These are phyloP conservation scores for Seriola dumerili DNA, from an alignment of 2,113 vertebrate genomes.

Conservation along the genomic window DNA sequence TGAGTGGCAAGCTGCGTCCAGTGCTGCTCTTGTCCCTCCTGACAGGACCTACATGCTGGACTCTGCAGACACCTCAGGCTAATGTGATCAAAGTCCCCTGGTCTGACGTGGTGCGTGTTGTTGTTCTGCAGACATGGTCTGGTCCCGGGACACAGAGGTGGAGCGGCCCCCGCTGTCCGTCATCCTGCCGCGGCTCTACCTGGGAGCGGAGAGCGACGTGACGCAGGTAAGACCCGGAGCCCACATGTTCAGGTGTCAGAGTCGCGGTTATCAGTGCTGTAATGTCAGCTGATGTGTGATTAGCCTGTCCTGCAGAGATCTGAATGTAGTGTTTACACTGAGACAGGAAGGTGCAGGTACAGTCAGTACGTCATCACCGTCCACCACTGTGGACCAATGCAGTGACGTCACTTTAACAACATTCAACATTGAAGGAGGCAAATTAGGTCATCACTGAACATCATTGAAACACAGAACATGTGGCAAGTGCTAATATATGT, in stretches of 20 bases:
- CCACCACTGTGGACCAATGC: neutral
- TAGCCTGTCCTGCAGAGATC: too few relatives aligned
- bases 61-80: neutral
- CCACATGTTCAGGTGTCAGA: too few relatives aligned
- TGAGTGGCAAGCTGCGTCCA: neutral
- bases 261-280: too few relatives aligned
- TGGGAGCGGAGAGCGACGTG: constrained; percentile 87
- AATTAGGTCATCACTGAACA: too few relatives aligned
- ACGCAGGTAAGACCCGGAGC: constrained; percentile 76
- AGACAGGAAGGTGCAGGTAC: too few relatives aligned
- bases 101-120: neutral
- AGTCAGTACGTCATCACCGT: neutral
- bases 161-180: constrained; percentile 78
- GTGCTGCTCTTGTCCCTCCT: neutral
- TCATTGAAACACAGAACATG: too few relatives aligned
- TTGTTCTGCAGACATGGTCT: constrained; percentile 77
- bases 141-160: constrained; percentile 67
- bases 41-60: neutral
- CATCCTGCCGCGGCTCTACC: constrained; percentile 86
- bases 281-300: too few relatives aligned
- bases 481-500: too few relatives aligned
- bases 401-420: too few relatives aligned
- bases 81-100: too few relatives aligned
- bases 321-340: too few relatives aligned
- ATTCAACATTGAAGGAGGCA: too few relatives aligned